phyloP scores from a whole-genome alignment of 2,113 vertebrate genomes.

The Anarrhichthys ocellatus region DNA sequence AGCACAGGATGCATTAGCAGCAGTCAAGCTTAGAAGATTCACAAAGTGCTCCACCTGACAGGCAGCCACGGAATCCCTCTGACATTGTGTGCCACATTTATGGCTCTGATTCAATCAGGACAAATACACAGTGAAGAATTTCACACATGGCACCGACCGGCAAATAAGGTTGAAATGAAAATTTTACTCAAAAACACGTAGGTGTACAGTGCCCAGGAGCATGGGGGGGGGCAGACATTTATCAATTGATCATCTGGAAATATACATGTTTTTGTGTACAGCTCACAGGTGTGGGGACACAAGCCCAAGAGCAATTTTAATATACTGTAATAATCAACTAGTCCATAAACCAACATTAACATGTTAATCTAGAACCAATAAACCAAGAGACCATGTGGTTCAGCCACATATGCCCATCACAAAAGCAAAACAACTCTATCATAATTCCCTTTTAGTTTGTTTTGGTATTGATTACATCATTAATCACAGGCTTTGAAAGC shows the following conservation, averaged over 20 bases:
- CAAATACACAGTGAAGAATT: constrained; percentile 9
- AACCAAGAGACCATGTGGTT: not conserved
- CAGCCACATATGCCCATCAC: not conserved
- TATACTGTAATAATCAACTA: not conserved
- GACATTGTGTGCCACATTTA: constrained; percentile 51
- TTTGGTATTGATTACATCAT: constrained; percentile 9
- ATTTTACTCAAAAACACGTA: not conserved
- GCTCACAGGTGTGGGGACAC: not conserved
- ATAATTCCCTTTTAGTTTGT: not conserved
- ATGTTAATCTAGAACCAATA: not conserved
- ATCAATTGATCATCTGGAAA: not conserved
- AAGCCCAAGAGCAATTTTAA: not conserved
- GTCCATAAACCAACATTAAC: not conserved
- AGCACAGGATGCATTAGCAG: constrained; percentile 69
- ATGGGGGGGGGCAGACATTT: not conserved
- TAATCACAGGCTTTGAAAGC: not conserved
- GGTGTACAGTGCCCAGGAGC: not conserved
- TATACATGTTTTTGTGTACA: not conserved
- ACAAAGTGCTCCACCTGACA: constrained; percentile 68
- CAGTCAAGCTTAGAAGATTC: constrained; percentile 65
- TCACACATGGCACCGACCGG: constrained; percentile 7
- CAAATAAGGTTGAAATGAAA: constrained; percentile 15
- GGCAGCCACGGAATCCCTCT: constrained; percentile 43
- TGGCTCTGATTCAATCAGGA: constrained; percentile 22
- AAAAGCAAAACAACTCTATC: not conserved